Conservation (phyloP, 2,888 invertebrate species). For the Apamea monoglypha region DNA sequence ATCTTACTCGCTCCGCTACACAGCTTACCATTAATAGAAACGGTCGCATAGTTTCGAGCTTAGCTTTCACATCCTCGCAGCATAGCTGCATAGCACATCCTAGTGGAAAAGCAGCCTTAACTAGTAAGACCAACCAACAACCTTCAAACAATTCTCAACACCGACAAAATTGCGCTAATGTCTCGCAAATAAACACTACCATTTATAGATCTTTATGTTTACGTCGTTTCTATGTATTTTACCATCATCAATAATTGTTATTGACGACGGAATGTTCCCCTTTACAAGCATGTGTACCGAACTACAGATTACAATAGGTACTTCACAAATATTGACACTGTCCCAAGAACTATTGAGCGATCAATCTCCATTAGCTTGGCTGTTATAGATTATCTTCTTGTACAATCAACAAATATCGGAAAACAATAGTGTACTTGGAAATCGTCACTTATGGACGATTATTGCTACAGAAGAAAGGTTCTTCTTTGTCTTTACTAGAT, state of each 20-base stretch:
- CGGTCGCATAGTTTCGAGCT: too few species aligned
- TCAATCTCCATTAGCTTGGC: constrained; percentile 45
- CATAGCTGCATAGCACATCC: too few species aligned
- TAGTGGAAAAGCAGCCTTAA: too few species aligned
- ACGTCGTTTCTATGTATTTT: background rate
- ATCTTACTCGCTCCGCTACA: too few species aligned
- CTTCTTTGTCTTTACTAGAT: background rate
- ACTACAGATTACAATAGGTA: constrained; percentile 27
- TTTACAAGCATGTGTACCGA: background rate
- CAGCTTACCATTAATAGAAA: too few species aligned
- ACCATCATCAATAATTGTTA: background rate
- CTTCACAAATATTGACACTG: constrained; percentile 44
- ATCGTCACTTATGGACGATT: background rate
- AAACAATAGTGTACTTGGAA: constrained; percentile 28
- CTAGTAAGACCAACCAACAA: background rate
- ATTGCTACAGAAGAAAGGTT: background rate
- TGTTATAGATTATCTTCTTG: constrained; percentile 21
- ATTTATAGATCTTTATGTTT: background rate
- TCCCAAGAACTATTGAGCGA: constrained; percentile 22
- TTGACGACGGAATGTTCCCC: constrained; percentile 27
- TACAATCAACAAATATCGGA: background rate
- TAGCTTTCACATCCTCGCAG: too few species aligned
- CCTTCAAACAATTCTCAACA: background rate
- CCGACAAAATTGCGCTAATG: background rate
- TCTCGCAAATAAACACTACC: background rate